Percentiles rank a stretch among this genome's conserved stretches.
Evolutionary conservation across 2,888 invertebrate genomes (phyloP).

Genomic region (Caenorhabditis macrosperma): DNA sequence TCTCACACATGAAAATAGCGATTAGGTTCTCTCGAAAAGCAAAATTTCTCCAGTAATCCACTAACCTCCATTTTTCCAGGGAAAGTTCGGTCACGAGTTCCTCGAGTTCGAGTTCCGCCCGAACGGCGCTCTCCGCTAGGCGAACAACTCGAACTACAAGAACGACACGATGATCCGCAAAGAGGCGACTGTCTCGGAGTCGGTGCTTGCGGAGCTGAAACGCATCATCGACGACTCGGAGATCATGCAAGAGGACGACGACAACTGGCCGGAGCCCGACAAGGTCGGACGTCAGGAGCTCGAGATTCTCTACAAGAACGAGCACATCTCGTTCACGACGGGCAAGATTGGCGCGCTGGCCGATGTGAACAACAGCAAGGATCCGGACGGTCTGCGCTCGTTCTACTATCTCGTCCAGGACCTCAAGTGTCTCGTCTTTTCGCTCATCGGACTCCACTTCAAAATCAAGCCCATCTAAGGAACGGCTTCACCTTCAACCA

Average conservation of each 20-base stretch:
- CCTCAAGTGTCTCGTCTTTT: conserved; percentile 98
- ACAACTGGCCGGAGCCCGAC: conserved; percentile 84
- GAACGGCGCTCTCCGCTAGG: conserved; percentile 94
- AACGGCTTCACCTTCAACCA: background rate
- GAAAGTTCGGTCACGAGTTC: conserved; percentile 98
- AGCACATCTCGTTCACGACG: conserved; percentile 99
- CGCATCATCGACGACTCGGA: conserved; percentile 97
- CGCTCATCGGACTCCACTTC: conserved; percentile 98
- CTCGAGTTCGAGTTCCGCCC: conserved; percentile 99
- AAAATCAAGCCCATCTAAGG: conserved; percentile 97
- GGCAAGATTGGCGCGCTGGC: conserved; percentile 97
- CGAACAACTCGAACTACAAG: conserved; percentile 99
- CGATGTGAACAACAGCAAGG: conserved; percentile 94
- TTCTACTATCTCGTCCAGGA: conserved; percentile 99
- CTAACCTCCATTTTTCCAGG: conserved; percentile 39
- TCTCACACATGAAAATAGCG: too few species aligned
- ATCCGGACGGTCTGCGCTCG: conserved; percentile 83
- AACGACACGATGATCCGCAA: conserved; percentile 99
- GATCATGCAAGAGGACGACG: conserved; percentile 84
- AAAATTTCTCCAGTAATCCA: background rate
- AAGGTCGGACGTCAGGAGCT: conserved; percentile 88
- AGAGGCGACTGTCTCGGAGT: conserved; percentile 87
- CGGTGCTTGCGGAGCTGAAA: conserved; percentile 97
- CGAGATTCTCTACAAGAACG: conserved; percentile 98
- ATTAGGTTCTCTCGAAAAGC: background rate